These are phyloP conservation scores for Tachypleus tridentatus DNA, from an alignment of 1,140 invertebrate species.

Conservation along the genomic window DNA sequence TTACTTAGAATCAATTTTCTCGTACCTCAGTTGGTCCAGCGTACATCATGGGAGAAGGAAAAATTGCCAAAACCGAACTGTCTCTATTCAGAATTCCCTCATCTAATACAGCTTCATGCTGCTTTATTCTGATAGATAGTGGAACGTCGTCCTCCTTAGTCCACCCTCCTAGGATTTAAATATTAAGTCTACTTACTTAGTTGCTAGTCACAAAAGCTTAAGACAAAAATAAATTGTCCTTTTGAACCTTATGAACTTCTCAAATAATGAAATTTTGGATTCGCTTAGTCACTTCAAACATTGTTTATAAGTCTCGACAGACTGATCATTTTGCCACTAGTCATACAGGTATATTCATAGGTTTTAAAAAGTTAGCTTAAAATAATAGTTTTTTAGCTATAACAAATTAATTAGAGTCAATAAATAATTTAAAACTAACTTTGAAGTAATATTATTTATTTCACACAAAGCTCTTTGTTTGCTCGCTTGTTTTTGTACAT, in stretches of 20 bases:
- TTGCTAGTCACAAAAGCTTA: background rate
- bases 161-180: conserved; percentile 71
- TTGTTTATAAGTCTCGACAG: too few relatives aligned
- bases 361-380: too few relatives aligned
- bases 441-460: too few relatives aligned
- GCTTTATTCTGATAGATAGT: conserved; percentile 55
- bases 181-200: background rate
- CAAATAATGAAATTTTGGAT: background rate
- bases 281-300: background rate
- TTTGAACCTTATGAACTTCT: conserved; percentile 8
- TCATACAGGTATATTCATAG: too few relatives aligned
- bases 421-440: too few relatives aligned
- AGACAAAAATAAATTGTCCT: background rate
- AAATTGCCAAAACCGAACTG: conserved; percentile 89
- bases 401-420: too few relatives aligned
- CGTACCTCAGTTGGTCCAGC: conserved; percentile 89
- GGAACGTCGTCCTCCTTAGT: conserved; percentile 99
- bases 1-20: too few relatives aligned
- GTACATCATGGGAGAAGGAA: conserved; percentile 99
- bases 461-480: too few relatives aligned
- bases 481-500: too few relatives aligned
- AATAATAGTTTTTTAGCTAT: too few relatives aligned
- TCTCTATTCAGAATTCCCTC: conserved; percentile 71
- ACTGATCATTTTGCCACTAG: too few relatives aligned
- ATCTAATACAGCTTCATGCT: conserved; percentile 76